Evolutionary conservation across 92 coral and sea anemone genomes (phyloP).

Genomic region (Epizoanthus ramosus): DNA sequence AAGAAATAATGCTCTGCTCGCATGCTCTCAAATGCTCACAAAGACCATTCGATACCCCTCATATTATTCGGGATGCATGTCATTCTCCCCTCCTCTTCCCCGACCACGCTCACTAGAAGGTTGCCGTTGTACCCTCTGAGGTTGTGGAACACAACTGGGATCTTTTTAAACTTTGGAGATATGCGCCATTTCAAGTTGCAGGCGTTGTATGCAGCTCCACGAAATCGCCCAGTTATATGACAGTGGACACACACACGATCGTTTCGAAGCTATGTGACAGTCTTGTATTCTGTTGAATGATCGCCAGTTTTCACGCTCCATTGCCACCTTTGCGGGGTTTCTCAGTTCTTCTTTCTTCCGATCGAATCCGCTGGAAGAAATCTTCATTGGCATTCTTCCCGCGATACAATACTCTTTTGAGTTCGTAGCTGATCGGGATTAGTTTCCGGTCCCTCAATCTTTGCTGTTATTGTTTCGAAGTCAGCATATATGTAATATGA

Average conservation of each 20-base stretch:
- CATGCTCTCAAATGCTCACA: too few species aligned
- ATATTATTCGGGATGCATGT: slow-evolving; percentile 51
- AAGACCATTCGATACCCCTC: too few species aligned
- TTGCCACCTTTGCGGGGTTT: neutral
- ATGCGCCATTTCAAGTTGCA: slow-evolving; percentile 40
- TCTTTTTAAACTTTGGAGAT: slow-evolving; percentile 8
- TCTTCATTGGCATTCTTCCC: neutral
- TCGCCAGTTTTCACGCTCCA: neutral
- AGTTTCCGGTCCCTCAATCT: neutral
- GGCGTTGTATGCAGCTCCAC: slow-evolving; percentile 43
- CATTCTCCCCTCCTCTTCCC: slow-evolving; percentile 7
- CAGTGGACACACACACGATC: slow-evolving; percentile 50
- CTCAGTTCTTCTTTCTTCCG: neutral
- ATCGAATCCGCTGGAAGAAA: neutral
- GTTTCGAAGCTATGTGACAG: slow-evolving; percentile 26
- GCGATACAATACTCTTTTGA: neutral
- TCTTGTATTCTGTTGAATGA: neutral
- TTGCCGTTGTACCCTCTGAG: slow-evolving; percentile 37
- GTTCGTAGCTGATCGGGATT: neutral
- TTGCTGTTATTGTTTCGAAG: neutral
- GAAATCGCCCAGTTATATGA: slow-evolving; percentile 44
- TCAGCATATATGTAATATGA: neutral
- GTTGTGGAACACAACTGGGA: slow-evolving; percentile 48
- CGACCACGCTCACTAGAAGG: slow-evolving; percentile 40
- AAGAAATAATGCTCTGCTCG: too few species aligned